Percentiles rank a stretch among this genome's conserved stretches.
These are phyloP conservation scores for Rynchops niger DNA, from an alignment of 2,113 vertebrate species.

Conservation along the genomic window DNA sequence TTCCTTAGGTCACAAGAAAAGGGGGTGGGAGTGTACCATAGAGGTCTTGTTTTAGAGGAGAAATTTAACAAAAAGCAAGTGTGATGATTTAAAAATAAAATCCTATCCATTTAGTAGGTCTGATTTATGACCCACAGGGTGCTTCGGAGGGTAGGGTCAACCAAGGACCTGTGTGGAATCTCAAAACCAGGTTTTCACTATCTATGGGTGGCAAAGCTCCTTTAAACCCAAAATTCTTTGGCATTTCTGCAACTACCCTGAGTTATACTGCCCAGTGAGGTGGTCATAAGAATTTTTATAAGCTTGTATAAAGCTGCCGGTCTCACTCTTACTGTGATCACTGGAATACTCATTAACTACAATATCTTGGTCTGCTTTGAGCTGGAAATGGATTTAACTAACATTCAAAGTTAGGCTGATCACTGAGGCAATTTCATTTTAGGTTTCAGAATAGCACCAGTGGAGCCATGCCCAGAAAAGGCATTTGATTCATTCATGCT, in stretches of 20 bases:
- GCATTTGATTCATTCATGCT: constrained; percentile 36
- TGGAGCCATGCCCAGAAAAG: neutral
- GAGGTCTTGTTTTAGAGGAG: neutral
- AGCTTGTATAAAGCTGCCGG: neutral
- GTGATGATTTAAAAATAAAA: neutral
- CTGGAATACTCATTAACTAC: neutral
- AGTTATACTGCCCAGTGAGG: neutral
- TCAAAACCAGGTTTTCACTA: neutral
- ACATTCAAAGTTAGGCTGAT: neutral
- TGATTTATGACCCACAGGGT: neutral
- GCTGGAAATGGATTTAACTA: neutral
- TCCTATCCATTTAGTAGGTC: neutral
- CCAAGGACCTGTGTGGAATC: neutral
- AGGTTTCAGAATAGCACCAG: constrained; percentile 35
- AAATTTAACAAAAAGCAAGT: neutral
- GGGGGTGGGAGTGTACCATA: accelerated
- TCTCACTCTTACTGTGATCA: neutral
- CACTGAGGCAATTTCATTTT: neutral
- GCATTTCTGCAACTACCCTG: neutral
- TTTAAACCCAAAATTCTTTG: neutral
- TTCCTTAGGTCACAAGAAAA: neutral
- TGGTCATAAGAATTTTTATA: neutral
- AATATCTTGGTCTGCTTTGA: neutral
- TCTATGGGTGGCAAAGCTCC: neutral
- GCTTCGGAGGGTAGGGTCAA: neutral